phyloP scores from a whole-genome alignment of 2,888 invertebrate species.

The Machimus rusticus region DNA sequence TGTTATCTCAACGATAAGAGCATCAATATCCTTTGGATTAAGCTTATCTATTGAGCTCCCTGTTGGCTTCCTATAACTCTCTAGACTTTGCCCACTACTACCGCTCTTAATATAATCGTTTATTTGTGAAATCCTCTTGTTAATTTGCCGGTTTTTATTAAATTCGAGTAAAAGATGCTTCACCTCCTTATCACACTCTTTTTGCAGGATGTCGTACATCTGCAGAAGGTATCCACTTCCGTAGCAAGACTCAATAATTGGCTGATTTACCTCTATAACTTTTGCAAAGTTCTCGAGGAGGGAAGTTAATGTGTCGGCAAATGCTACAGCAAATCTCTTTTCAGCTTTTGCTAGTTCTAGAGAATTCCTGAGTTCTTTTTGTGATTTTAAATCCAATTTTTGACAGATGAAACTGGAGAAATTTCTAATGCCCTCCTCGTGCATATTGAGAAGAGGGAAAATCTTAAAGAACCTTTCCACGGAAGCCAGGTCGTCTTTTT shows the following conservation, averaged over 20 bases:
- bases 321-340: constrained; percentile 78
- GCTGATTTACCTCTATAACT: constrained; percentile 86
- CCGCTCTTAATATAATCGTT: constrained; percentile 67
- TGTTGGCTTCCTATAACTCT: constrained; percentile 60
- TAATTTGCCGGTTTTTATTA: constrained; percentile 71
- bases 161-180: constrained; percentile 74
- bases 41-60: constrained; percentile 65
- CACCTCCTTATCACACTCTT: constrained; percentile 77
- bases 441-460: constrained; percentile 92
- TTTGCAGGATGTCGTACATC: constrained; percentile 76
- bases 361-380: constrained; percentile 75
- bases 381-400: constrained; percentile 74
- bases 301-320: constrained; percentile 83
- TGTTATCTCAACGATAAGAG: constrained; percentile 88
- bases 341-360: constrained; percentile 72
- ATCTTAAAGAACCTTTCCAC: constrained; percentile 96
- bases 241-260: constrained; percentile 88
- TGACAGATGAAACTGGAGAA: constrained; percentile 87
- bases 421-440: constrained; percentile 86
- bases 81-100: constrained; percentile 50
- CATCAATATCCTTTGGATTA: constrained; percentile 87
- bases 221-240: constrained; percentile 78
- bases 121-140: constrained; percentile 70
- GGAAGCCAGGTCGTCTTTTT: constrained; percentile 84
- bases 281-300: constrained; percentile 86